Evolutionary conservation across 2,888 invertebrate genomes (phyloP).

Genomic region (Clistopyga incitator): DNA sequence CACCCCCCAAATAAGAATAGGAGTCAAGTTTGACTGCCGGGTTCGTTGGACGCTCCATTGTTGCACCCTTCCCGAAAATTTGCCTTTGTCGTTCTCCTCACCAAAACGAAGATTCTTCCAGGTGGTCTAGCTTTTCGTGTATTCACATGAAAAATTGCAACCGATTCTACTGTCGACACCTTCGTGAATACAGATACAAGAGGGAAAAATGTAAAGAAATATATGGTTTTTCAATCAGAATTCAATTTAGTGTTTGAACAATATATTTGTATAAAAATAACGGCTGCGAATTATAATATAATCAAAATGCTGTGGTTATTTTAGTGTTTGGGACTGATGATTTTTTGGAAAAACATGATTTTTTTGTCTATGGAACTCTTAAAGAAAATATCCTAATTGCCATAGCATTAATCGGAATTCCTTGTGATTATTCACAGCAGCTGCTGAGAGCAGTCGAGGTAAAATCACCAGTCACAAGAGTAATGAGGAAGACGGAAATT

Average conservation of each 20-base stretch:
- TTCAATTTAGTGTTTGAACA: background rate
- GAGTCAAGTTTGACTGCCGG: slow-evolving; percentile 59
- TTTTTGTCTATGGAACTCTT: too few species aligned
- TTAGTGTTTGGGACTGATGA: too few species aligned
- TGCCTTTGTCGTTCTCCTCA: slow-evolving; percentile 49
- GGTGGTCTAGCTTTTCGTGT: slow-evolving; percentile 34
- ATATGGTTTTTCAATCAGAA: background rate
- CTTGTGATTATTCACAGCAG: background rate
- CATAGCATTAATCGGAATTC: background rate
- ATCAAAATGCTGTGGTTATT: too few species aligned
- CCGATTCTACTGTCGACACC: background rate
- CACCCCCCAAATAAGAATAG: slow-evolving; percentile 24
- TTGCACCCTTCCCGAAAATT: slow-evolving; percentile 37
- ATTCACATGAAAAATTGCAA: slow-evolving; percentile 11
- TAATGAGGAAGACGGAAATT: slow-evolving; percentile 32
- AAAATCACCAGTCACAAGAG: background rate
- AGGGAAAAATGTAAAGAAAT: background rate
- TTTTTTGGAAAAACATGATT: too few species aligned
- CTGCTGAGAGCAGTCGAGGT: background rate
- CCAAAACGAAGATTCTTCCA: slow-evolving; percentile 21
- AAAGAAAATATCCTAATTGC: background rate
- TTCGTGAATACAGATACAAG: background rate
- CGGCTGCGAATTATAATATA: too few species aligned
- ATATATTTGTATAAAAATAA: background rate
- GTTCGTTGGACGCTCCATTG: slow-evolving; percentile 66